These are phyloP conservation scores for Meandrina meandrites DNA, from an alignment of 92 coral and sea anemone genomes.

Conservation along the genomic window DNA sequence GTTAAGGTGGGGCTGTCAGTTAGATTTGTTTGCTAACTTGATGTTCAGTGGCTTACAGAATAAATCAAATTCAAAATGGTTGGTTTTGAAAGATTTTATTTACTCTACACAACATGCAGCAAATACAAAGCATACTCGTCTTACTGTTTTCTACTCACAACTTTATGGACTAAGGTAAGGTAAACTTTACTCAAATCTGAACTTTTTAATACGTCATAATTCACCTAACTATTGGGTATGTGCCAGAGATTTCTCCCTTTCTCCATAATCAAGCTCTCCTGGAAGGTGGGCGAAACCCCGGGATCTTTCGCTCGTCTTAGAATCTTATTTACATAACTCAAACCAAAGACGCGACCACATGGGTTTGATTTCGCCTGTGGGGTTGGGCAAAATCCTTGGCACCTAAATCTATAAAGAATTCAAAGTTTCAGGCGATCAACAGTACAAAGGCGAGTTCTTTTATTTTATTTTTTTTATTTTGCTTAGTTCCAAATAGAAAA, in stretches of 20 bases:
- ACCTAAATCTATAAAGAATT: not conserved
- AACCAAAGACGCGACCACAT: not conserved
- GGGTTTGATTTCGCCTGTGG: not conserved
- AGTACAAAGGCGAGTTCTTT: too few relatives aligned
- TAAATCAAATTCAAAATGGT: not conserved
- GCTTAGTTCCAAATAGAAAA: not conserved
- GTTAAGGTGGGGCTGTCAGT: too few relatives aligned
- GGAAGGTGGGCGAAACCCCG: not conserved
- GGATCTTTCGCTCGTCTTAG: not conserved
- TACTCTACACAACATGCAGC: not conserved
- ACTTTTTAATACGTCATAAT: not conserved
- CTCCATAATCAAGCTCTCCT: not conserved
- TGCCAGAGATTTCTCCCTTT: not conserved
- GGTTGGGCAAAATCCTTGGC: not conserved
- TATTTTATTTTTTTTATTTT: not conserved
- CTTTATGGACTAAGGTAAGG: not conserved
- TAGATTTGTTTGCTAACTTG: not conserved
- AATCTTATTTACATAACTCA: not conserved
- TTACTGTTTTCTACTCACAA: not conserved
- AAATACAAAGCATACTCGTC: not conserved
- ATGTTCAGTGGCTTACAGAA: not conserved
- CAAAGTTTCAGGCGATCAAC: not conserved
- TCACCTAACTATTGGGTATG: not conserved
- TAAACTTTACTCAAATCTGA: not conserved
- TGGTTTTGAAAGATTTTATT: not conserved